These are phyloP conservation scores for Epinotia ramella DNA, from an alignment of 2,888 invertebrate genomes.

Conservation along the genomic window DNA sequence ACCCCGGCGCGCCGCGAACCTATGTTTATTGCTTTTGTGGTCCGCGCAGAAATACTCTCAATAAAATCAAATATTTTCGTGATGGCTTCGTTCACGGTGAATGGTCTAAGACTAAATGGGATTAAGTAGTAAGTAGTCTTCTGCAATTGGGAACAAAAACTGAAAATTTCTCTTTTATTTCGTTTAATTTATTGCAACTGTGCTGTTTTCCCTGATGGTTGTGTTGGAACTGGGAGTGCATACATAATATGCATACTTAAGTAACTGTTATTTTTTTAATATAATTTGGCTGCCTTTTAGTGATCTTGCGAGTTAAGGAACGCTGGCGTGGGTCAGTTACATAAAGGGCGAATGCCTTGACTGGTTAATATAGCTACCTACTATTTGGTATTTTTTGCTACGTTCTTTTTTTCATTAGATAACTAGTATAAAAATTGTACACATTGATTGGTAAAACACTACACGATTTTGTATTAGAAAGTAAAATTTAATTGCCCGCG, in stretches of 20 bases:
- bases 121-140: not conserved
- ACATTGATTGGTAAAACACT: not conserved
- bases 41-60: constrained; percentile 33
- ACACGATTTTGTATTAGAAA: not conserved
- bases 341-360: too few species aligned
- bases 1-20: constrained; percentile 59
- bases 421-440: not conserved
- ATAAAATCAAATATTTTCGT: too few species aligned
- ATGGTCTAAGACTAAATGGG: constrained; percentile 12
- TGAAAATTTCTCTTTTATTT: not conserved
- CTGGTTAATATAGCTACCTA: too few species aligned
- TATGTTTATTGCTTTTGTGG: constrained; percentile 54
- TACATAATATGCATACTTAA: too few species aligned
- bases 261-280: too few species aligned
- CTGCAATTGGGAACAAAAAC: not conserved
- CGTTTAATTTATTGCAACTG: not conserved
- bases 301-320: too few species aligned
- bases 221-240: not conserved
- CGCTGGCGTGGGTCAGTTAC: too few species aligned
- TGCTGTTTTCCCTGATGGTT: not conserved
- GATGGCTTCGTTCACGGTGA: constrained; percentile 34
- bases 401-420: too few species aligned
- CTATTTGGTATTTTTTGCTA: too few species aligned
- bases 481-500: too few species aligned
- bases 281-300: too few species aligned